Conservation (phyloP, 2,797 vertebrate genomes). For the Takifugu ocellatus region DNA sequence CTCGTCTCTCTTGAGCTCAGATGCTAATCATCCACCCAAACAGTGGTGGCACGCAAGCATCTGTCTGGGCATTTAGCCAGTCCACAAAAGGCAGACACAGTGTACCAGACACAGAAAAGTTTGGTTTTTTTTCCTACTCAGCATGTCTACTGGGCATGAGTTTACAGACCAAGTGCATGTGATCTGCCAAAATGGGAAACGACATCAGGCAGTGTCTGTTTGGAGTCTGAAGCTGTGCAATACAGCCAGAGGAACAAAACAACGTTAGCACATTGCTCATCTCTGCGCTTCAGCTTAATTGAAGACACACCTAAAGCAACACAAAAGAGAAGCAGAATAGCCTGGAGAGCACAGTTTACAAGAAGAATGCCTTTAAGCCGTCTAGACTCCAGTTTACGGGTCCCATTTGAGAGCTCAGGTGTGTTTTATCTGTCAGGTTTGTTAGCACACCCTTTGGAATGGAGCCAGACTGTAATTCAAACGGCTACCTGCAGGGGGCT, state of each 20-base stretch:
- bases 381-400: conserved; percentile 20
- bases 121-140: conserved; percentile 39
- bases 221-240: conserved; percentile 14
- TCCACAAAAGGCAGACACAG: conserved; percentile 38
- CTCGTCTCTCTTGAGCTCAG: conserved; percentile 58
- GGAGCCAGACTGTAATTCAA: conserved; percentile 27
- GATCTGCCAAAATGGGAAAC: conserved; percentile 25
- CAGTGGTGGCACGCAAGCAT: conserved; percentile 71
- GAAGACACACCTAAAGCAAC: neutral
- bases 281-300: neutral
- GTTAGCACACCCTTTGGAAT: conserved; percentile 22
- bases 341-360: neutral
- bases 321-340: neutral
- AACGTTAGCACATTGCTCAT: neutral
- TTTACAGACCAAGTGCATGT: conserved; percentile 20
- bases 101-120: conserved; percentile 45
- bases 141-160: conserved; percentile 37
- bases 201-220: conserved; percentile 2
- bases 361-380: conserved; percentile 17
- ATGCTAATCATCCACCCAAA: conserved; percentile 76
- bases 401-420: conserved; percentile 17
- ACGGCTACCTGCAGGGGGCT: conserved; percentile 56
- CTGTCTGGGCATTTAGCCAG: conserved; percentile 64
- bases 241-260: neutral
- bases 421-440: conserved; percentile 18